A percentile compares a stretch with the other conserved stretches of the same genome.
These are phyloP conservation scores for Sterrhoptilus dennistouni DNA, from an alignment of 2,113 vertebrate species.

Conservation along the genomic window DNA sequence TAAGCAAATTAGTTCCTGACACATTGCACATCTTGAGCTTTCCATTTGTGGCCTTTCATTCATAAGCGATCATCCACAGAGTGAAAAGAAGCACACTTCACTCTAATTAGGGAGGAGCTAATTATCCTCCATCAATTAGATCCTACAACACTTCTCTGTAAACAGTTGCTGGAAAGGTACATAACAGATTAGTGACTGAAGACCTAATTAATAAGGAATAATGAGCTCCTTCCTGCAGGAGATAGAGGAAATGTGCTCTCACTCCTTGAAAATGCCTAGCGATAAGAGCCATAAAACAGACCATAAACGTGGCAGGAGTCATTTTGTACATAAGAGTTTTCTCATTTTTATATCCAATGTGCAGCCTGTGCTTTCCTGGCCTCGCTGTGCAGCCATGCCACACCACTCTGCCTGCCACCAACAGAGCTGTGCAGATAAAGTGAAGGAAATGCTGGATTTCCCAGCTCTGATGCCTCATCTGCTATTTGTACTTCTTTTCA, in stretches of 20 bases:
- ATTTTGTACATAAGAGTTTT: background rate
- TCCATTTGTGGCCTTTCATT: conserved; percentile 68
- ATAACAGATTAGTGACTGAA: conserved; percentile 71
- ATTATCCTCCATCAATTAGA: conserved; percentile 73
- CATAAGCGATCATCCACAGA: conserved; percentile 60
- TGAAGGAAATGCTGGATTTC: background rate
- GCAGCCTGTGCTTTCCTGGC: background rate
- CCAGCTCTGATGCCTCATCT: background rate
- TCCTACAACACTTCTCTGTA: conserved; percentile 70
- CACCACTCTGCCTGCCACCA: accelerated
- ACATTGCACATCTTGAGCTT: conserved; percentile 46
- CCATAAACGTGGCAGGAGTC: background rate
- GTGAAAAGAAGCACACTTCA: conserved; percentile 60
- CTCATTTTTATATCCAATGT: background rate
- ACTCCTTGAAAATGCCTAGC: background rate
- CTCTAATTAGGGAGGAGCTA: conserved; percentile 74
- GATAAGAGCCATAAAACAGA: background rate
- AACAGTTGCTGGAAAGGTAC: conserved; percentile 72
- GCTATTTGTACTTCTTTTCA: background rate
- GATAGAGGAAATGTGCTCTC: conserved; percentile 22
- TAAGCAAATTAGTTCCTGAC: conserved; percentile 71
- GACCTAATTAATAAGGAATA: conserved; percentile 74
- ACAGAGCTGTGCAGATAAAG: accelerated
- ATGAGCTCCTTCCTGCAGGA: conserved; percentile 61
- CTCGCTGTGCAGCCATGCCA: accelerated